A percentile compares a stretch with the other conserved stretches of the same genome.
Evolutionary conservation across 2,888 invertebrate species (phyloP).

Genomic region (Brachylomia viminalis): DNA sequence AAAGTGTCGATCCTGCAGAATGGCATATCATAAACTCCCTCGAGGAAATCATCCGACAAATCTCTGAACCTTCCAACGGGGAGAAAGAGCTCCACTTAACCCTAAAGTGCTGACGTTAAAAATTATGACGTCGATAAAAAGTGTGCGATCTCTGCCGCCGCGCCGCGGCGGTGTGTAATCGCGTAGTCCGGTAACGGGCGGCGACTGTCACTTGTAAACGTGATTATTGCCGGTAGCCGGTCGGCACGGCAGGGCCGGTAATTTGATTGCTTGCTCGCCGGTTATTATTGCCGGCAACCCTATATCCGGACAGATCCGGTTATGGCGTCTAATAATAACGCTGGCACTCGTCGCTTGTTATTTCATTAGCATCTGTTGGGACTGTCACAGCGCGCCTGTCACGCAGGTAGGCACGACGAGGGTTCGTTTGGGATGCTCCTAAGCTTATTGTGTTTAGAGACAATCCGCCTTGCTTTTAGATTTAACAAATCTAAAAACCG

Average conservation of each 20-base stretch:
- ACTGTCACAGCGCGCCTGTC: conserved; percentile 32
- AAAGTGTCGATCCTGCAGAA: conserved; percentile 40
- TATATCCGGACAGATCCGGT: conserved; percentile 80
- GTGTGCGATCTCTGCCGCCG: conserved; percentile 32
- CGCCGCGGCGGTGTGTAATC: conserved; percentile 58
- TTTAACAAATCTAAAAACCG: conserved; percentile 40
- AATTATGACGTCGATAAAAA: conserved; percentile 71
- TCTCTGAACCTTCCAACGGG: conserved; percentile 45
- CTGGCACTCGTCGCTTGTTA: conserved; percentile 70
- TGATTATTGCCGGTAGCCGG: conserved; percentile 73
- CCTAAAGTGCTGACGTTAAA: conserved; percentile 65
- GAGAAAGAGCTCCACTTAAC: conserved; percentile 51
- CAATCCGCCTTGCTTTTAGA: conserved; percentile 40
- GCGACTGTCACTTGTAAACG: conserved; percentile 73
- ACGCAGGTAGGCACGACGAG: conserved; percentile 49
- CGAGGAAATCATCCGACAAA: conserved; percentile 52
- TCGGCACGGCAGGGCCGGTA: conserved; percentile 69
- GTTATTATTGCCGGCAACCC: conserved; percentile 79
- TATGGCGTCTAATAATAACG: conserved; percentile 75
- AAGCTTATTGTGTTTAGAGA: conserved; percentile 36
- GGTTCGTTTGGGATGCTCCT: conserved; percentile 17
- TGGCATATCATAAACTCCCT: conserved; percentile 44
- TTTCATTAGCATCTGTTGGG: conserved; percentile 70
- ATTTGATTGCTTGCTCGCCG: conserved; percentile 80
- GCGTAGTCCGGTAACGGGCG: conserved; percentile 53